Evolutionary conservation across 2,888 invertebrate genomes (phyloP).

Genomic region (Melanotus villosus): DNA sequence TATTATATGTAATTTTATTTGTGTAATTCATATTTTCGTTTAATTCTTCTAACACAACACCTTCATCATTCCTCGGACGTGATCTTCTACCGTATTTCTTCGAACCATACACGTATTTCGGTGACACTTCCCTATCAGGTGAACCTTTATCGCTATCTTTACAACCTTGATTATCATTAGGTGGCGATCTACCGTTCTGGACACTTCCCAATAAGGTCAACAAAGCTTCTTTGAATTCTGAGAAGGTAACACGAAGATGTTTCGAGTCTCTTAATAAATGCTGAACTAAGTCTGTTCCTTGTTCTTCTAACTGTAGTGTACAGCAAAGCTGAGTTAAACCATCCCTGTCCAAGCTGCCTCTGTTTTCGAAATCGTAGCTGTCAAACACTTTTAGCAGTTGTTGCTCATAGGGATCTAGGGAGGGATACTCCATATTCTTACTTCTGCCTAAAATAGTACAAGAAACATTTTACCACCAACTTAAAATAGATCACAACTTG

Average conservation of each 20-base stretch:
- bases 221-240: constrained; percentile 83
- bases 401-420: constrained; percentile 83
- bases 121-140: constrained; percentile 80
- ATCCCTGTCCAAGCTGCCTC: constrained; percentile 77
- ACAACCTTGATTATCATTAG: constrained; percentile 39
- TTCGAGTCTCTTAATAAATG: constrained; percentile 72
- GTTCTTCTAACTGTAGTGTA: constrained; percentile 83
- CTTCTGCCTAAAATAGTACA: constrained; percentile 35
- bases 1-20: constrained; percentile 57
- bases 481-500: constrained; percentile 29
- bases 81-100: constrained; percentile 85
- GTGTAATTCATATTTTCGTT: constrained; percentile 61
- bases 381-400: constrained; percentile 86
- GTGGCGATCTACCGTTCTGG: constrained; percentile 55
- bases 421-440: constrained; percentile 54
- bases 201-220: constrained; percentile 77
- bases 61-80: constrained; percentile 71
- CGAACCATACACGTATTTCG: constrained; percentile 80
- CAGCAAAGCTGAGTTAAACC: constrained; percentile 81
- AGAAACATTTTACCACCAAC: constrained; percentile 1
- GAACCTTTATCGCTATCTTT: constrained; percentile 66
- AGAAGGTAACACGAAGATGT: constrained; percentile 74
- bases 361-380: constrained; percentile 81
- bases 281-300: constrained; percentile 75
- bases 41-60: constrained; percentile 64